Percentiles rank a stretch among this genome's conserved stretches.
Conservation (phyloP, 2,113 vertebrate genomes). For the Ailuropoda melanoleuca region DNA sequence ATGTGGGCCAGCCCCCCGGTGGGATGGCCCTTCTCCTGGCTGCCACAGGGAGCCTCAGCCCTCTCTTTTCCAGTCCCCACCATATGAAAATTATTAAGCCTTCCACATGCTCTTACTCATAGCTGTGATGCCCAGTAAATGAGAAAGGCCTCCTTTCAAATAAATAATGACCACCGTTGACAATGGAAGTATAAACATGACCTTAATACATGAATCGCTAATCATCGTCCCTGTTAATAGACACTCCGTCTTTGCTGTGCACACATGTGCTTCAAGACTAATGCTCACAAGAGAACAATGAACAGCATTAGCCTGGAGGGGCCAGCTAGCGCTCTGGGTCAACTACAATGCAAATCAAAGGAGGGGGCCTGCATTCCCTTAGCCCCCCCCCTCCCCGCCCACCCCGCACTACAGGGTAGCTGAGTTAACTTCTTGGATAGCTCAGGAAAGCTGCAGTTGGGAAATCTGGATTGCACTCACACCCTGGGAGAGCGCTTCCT, state of each 20-base stretch:
- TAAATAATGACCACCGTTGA: slow-evolving; percentile 60
- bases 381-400: accelerated
- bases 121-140: neutral
- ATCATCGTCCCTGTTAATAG: neutral
- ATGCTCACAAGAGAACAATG: neutral
- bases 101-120: slow-evolving; percentile 19
- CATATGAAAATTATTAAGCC: slow-evolving; percentile 53
- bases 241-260: neutral
- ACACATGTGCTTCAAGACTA: neutral
- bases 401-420: accelerated
- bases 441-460: neutral
- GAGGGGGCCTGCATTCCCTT: neutral
- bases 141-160: slow-evolving; percentile 44
- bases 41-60: neutral
- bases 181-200: slow-evolving; percentile 50
- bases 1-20: accelerated
- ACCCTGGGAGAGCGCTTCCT: neutral
- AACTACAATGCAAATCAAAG: neutral
- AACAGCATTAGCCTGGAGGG: neutral
- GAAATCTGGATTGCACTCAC: neutral
- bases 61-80: neutral
- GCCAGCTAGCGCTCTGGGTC: neutral
- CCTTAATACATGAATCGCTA: slow-evolving; percentile 16
- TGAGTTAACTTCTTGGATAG: neutral
- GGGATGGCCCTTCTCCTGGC: neutral